Evolutionary conservation across 2,113 vertebrate species (phyloP).

Genomic region (Hydrolagus affinis): DNA sequence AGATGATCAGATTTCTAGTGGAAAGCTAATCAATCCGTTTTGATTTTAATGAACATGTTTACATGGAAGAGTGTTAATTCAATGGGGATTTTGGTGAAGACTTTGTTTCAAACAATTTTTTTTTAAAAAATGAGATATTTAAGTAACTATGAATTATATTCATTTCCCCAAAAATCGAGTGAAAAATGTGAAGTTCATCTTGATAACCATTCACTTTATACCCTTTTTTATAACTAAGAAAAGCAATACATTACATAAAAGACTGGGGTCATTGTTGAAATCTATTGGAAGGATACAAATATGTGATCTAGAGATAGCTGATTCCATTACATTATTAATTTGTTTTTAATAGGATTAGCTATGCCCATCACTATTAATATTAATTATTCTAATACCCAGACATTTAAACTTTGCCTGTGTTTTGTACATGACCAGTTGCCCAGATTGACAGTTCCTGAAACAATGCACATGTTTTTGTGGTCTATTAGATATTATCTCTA

Average conservation of each 20-base stretch:
- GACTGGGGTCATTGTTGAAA: background rate
- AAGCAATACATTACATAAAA: background rate
- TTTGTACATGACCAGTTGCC: constrained; percentile 22
- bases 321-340: background rate
- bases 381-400: background rate
- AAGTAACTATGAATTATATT: no score
- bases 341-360: constrained; percentile 1
- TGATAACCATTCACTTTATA: no score
- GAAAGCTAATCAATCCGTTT: no score
- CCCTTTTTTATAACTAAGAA: background rate
- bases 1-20: no score
- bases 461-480: constrained; percentile 25
- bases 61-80: no score
- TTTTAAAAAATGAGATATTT: no score
- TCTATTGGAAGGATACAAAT: background rate
- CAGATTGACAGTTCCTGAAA: constrained; percentile 22
- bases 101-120: no score
- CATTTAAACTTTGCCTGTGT: background rate
- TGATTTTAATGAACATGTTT: no score
- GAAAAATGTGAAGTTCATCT: no score
- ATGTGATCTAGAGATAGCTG: background rate
- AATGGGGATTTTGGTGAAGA: no score
- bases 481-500: background rate
- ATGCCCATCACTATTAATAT: background rate
- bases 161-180: no score